A percentile compares a stretch with the other conserved stretches of the same genome.
Conservation (phyloP, 2,113 vertebrate genomes). For the Piaya cayana region DNA sequence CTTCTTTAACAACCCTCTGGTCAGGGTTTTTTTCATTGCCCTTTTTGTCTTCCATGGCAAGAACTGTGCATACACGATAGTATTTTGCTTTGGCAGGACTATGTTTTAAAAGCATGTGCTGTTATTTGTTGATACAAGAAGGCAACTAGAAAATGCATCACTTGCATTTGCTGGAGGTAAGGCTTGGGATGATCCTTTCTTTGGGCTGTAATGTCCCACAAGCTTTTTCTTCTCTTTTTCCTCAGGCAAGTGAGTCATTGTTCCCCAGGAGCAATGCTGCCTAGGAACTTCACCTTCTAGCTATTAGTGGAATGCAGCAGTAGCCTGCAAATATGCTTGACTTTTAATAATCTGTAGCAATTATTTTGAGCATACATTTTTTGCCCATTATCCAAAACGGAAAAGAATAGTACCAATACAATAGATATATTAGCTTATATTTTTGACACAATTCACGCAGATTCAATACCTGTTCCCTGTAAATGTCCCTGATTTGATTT, state of each 20-base stretch:
- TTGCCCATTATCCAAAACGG: background rate
- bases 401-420: background rate
- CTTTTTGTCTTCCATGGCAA: background rate
- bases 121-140: background rate
- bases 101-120: background rate
- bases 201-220: background rate
- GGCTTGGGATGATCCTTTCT: background rate
- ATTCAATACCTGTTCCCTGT: background rate
- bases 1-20: background rate
- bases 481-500: background rate
- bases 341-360: background rate
- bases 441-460: background rate
- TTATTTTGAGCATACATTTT: background rate
- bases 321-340: background rate
- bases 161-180: background rate
- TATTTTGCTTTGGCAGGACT: background rate
- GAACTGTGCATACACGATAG: too few relatives aligned
- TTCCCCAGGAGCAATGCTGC: background rate
- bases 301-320: background rate
- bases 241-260: background rate
- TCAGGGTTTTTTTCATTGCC: fast-evolving
- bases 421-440: background rate
- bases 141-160: background rate
- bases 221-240: background rate
- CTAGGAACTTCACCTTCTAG: background rate